Conservation (phyloP, 2,797 vertebrate species). For the Sebastes nivosus region DNA sequence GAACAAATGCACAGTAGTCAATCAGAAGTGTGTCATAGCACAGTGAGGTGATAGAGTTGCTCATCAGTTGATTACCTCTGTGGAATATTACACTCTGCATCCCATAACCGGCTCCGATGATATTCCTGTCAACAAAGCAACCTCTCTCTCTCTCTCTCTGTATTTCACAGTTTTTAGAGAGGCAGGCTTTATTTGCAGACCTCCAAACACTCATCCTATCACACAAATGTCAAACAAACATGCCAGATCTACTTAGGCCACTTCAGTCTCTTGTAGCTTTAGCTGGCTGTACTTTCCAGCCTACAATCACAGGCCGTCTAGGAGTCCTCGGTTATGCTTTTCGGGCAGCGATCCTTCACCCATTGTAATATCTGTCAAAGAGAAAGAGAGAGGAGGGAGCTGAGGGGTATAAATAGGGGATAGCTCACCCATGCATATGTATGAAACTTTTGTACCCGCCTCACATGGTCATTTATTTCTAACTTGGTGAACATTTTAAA, state of each 20-base stretch:
- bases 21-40: background rate
- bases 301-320: constrained; percentile 36
- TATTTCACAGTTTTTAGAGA: background rate
- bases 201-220: constrained; percentile 9
- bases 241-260: constrained; percentile 22
- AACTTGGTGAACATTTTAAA: constrained; percentile 59
- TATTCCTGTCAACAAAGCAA: constrained; percentile 2
- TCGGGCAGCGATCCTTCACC: constrained; percentile 48
- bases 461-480: constrained; percentile 63
- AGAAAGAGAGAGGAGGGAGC: constrained; percentile 36
- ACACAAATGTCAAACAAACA: constrained; percentile 34
- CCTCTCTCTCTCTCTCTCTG: background rate
- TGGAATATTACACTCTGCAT: constrained; percentile 8
- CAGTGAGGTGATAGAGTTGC: background rate
- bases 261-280: constrained; percentile 23
- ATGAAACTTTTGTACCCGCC: constrained; percentile 34
- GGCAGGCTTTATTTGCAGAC: constrained; percentile 8
- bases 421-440: constrained; percentile 49
- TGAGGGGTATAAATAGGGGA: constrained; percentile 40
- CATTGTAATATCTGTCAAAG: constrained; percentile 51
- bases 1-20: background rate
- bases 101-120: background rate
- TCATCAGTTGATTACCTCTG: constrained; percentile 3
- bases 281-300: constrained; percentile 6
- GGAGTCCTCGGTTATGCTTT: constrained; percentile 36